Base-by-base conservation (phyloP, 30 jellyfish, hydroid and myxozoan species). In the Chrysaora quinquecirrha region DNA sequence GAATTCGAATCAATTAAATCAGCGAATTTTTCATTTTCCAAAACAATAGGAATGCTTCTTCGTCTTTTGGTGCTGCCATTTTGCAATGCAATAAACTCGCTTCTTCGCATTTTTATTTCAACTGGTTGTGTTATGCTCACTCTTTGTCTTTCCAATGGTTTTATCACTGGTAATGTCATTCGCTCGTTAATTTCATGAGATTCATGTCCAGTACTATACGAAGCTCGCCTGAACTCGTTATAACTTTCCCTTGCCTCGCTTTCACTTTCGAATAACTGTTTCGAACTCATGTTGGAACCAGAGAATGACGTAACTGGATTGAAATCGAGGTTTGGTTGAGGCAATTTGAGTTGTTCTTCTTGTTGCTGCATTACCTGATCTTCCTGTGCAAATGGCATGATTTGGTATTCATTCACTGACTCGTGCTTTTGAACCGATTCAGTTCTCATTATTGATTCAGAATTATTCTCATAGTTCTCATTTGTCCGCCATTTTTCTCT, bases 61-160 rank as follows among this genome's bases (percentile, higher is more conserved):
- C 81, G 80, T 6, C 81, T 31, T 16, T 43, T 63, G 7, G 19
- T 46, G 3, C 43, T 18, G 10, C 48, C 54, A 34, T 16, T 34
- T 62, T 80, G 90, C 38, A 47, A 30, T 21, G 83, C 83, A 32
- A 63, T 81, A 54, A 33, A 80, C 1, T 73, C 54, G 0, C 48
- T 66, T 56, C 83, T 80, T 4, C 76, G 90, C 66, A 80, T 62
- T 34, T 35, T 65, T 3, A 80, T 34, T 30, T 80, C 90, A 35
- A 80, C 83, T 34, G 75, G 76, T 29, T 64, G 30, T 21, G 83
- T 66, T 3, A 38, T 12, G 31, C 34, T 62, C 34, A 46, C 68
- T 20, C 64, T 50, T 20, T 56, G 11, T 1, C 25, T 0, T 0
- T 19, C 48, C 9, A 81, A 70, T 0, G 83, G 50, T 12, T 75